phyloP scores from a whole-genome alignment of 2,797 vertebrate genomes.

The Nyctalus aviator region DNA sequence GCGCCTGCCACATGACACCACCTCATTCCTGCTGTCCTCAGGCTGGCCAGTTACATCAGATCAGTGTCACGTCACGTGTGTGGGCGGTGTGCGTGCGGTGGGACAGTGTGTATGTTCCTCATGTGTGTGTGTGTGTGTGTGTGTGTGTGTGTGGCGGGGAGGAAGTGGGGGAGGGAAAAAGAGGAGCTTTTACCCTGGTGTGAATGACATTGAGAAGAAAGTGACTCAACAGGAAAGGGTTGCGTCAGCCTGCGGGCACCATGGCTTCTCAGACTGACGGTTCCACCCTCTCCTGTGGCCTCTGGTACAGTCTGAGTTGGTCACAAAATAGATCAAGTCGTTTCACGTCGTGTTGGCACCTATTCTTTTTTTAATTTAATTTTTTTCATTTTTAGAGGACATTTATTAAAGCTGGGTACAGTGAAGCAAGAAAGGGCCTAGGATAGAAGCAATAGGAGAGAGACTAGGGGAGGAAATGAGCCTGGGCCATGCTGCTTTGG shows the following conservation, averaged over 20 bases:
- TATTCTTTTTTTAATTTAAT: background rate
- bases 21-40: background rate
- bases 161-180: no score
- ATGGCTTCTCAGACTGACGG: background rate
- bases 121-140: background rate
- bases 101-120: background rate
- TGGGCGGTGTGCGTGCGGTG: background rate
- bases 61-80: rapidly evolving
- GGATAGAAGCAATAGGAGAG: no score
- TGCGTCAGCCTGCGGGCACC: background rate
- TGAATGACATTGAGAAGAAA: background rate
- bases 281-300: background rate
- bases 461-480: no score
- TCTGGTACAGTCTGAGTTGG: background rate
- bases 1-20: rapidly evolving
- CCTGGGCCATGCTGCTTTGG: no score
- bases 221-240: background rate
- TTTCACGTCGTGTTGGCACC: background rate
- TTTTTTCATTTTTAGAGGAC: no score
- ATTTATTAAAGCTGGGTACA: no score
- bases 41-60: rapidly evolving
- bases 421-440: no score
- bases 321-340: background rate
- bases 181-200: background rate
- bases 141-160: background rate